Base-by-base conservation (phyloP, 1,140 invertebrate genomes). In the Physella acuta region DNA sequence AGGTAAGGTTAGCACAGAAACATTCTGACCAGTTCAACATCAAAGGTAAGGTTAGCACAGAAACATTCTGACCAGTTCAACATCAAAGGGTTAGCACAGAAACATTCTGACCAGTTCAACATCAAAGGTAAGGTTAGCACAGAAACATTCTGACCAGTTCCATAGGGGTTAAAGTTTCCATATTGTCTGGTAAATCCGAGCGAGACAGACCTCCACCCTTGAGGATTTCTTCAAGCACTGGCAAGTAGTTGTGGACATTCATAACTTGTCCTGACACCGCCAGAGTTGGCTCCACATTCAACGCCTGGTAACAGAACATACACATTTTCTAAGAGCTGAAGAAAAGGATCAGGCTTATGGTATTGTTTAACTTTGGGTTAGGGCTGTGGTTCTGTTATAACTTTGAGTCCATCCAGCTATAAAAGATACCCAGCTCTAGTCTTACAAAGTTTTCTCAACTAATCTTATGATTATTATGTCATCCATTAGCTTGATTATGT, bases 221-320 rank as follows among this genome's bases (percentile, higher is more conserved):
- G 17, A 84, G 72, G 17, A 85, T 83, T 71, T 85, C 84, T 66
- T 85, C 83, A 39, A 85, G 65, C 20, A 85, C 71, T 0, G 71
- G 72, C 20, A 78, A 60, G 69, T 82, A 84, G 73, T 85, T 85
- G 62, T 82, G 80, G 8, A 71, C 66, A 70, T 84, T 85, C 84
- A 84, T 84, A 34, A 82, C 8, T 68, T 85, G 81, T 53, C 75
- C 74, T 28, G 82, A 81, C 14, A 84, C 68, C 16, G 83, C 78
- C 36, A 85, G 31, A 1, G 82, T 82, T 58, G 80, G 78, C 60
- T 82, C 81, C 14, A 71, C 70, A 71, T 84, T 85, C 62, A 68
- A 83, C 16, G 81, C 82, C 82, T 85, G 67, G 0, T 74, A 73
- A 24, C 16, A 61, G 51, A 36, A 59, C 0, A 16, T 16, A 3